These are phyloP conservation scores for Acromyrmex echinatior DNA, from an alignment of 1,140 invertebrate species.

Conservation along the genomic window DNA sequence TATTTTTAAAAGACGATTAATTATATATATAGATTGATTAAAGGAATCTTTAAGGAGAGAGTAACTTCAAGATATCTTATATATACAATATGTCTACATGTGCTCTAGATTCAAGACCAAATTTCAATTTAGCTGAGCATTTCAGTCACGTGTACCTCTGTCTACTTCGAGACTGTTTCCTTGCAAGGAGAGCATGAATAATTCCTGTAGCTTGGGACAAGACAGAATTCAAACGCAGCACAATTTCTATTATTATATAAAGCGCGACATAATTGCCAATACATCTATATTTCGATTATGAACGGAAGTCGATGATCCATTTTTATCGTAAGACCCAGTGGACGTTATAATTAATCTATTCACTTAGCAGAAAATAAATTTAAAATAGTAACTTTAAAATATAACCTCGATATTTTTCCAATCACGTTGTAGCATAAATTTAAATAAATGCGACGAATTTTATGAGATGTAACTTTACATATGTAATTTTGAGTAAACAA, in stretches of 20 bases:
- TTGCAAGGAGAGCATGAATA: conserved; percentile 69
- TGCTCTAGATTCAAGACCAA: conserved; percentile 72
- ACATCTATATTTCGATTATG: conserved; percentile 8
- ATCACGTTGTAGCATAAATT: conserved; percentile 1
- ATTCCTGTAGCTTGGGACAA: conserved; percentile 64
- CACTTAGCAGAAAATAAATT: not conserved
- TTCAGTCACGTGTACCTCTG: conserved; percentile 72
- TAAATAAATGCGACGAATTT: not conserved
- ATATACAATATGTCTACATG: conserved; percentile 7
- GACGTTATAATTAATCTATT: not conserved
- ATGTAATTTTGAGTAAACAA: not conserved
- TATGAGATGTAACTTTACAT: too few species aligned
- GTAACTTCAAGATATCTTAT: not conserved
- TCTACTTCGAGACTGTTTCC: conserved; percentile 66
- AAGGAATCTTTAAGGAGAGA: not conserved
- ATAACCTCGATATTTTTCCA: not conserved
- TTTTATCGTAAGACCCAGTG: not conserved
- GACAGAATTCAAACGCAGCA: conserved; percentile 24
- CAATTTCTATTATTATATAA: conserved; percentile 31
- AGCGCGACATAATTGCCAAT: conserved; percentile 17
- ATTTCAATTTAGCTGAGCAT: conserved; percentile 75
- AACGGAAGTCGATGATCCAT: conserved; percentile 29
- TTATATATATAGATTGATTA: not conserved
- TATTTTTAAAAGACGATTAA: not conserved
- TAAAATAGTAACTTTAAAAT: not conserved